Conservation (phyloP, 1,140 invertebrate genomes). For the Antheraea pernyi region DNA sequence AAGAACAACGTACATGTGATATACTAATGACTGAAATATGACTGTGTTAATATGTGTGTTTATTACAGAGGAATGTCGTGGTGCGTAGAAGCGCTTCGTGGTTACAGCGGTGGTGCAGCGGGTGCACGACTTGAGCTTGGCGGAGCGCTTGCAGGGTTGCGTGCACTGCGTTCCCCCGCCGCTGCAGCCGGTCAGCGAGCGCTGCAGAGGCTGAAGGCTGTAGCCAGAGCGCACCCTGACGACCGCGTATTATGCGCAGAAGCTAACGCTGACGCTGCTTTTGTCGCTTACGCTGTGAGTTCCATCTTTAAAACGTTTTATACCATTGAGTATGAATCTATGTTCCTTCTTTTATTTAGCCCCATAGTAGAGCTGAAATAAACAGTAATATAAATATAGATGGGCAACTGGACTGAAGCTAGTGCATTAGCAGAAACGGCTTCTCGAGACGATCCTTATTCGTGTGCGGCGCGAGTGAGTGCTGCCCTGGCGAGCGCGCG, state of each 20-base stretch:
- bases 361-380: neutral
- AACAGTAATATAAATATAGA: constrained; percentile 27
- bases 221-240: constrained; percentile 50
- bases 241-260: constrained; percentile 58
- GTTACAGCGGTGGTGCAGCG: constrained; percentile 62
- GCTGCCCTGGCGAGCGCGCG: constrained; percentile 30
- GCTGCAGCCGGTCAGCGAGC: constrained; percentile 40
- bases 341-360: no score
- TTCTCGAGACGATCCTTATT: constrained; percentile 62
- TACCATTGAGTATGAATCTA: no score
- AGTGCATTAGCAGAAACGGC: constrained; percentile 50
- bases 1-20: no score
- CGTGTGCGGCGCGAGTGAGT: constrained; percentile 51
- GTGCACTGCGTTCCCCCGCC: constrained; percentile 37
- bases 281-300: constrained; percentile 66
- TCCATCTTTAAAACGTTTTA: neutral
- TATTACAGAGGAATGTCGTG: constrained; percentile 54
- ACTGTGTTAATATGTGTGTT: neutral
- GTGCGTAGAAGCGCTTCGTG: constrained; percentile 72
- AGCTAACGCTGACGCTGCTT: constrained; percentile 69
- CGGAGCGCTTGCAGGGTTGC: constrained; percentile 60
- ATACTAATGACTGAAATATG: no score
- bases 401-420: constrained; percentile 61
- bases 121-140: constrained; percentile 68
- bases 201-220: constrained; percentile 61